Conservation (phyloP, 2,113 vertebrate species). For the Oplegnathus fasciatus region DNA sequence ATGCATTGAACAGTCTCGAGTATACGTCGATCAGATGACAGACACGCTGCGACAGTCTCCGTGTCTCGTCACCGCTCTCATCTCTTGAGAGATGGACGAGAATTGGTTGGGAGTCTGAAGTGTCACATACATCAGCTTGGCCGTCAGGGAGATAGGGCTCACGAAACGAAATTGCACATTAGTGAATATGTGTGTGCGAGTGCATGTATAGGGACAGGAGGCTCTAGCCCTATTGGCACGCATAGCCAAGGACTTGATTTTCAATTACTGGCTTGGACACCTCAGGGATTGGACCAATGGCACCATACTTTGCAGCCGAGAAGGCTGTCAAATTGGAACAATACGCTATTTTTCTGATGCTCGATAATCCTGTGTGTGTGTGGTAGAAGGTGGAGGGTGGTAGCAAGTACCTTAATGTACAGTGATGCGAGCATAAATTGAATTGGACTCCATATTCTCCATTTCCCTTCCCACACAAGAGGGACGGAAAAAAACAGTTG, state of each 20-base stretch:
- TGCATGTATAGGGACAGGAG: slow-evolving; percentile 30
- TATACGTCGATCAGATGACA: slow-evolving; percentile 4
- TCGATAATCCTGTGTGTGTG: slow-evolving; percentile 6
- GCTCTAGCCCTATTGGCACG: slow-evolving; percentile 50
- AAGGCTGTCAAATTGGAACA: slow-evolving; percentile 64
- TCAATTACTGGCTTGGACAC: slow-evolving; percentile 77
- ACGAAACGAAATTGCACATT: slow-evolving; percentile 66
- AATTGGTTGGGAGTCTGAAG: slow-evolving; percentile 60
- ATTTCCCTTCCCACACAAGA: slow-evolving; percentile 72
- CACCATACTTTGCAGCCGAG: slow-evolving; percentile 23
- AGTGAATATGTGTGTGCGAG: slow-evolving; percentile 31
- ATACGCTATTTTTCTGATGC: slow-evolving; percentile 49
- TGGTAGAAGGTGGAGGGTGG: slow-evolving; percentile 15
- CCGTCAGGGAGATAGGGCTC: slow-evolving; percentile 47
- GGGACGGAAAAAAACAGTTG: slow-evolving; percentile 50
- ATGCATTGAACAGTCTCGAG: not conserved
- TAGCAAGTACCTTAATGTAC: slow-evolving; percentile 58
- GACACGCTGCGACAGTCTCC: not conserved
- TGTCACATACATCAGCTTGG: slow-evolving; percentile 66
- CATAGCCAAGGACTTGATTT: slow-evolving; percentile 69
- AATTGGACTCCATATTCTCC: slow-evolving; percentile 66
- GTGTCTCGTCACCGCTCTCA: not conserved
- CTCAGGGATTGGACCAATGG: slow-evolving; percentile 39
- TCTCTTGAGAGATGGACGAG: slow-evolving; percentile 53
- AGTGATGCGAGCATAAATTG: slow-evolving; percentile 51